Evolutionary conservation across 2,113 vertebrate genomes (phyloP).

Genomic region (Phodopus roborovskii): DNA sequence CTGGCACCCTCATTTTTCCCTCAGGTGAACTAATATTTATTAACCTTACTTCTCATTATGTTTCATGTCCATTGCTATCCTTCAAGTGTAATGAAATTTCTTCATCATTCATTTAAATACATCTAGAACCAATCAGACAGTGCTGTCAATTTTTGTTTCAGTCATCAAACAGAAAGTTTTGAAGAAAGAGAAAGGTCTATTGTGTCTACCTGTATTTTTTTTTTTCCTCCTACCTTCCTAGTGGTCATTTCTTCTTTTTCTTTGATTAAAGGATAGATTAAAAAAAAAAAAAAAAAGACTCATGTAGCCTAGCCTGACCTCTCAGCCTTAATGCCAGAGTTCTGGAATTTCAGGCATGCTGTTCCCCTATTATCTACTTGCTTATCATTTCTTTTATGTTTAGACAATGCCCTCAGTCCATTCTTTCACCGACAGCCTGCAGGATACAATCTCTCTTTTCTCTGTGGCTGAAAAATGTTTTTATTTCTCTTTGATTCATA

Average conservation of each 20-base stretch:
- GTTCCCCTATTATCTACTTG: fast-evolving
- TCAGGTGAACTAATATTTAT: not conserved
- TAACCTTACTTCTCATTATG: not conserved
- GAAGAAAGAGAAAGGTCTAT: not conserved
- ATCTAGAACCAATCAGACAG: not conserved
- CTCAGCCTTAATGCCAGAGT: too few species aligned
- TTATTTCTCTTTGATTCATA: constrained; percentile 7
- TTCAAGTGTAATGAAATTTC: not conserved
- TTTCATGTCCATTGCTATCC: not conserved
- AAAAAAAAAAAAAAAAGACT: too few species aligned
- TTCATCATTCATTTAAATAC: not conserved
- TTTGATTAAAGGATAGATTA: not conserved
- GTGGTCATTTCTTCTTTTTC: not conserved
- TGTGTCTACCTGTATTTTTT: not conserved
- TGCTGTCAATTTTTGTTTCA: not conserved
- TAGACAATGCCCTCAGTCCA: not conserved
- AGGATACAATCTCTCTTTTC: not conserved
- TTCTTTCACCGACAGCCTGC: not conserved
- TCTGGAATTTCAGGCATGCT: not conserved
- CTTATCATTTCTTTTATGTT: not conserved
- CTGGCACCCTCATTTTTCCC: not conserved
- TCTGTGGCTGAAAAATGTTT: not conserved
- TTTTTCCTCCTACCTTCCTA: not conserved
- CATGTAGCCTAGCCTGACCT: not conserved
- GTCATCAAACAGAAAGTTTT: not conserved